Percentiles rank a stretch among this genome's conserved stretches.
phyloP scores from a whole-genome alignment of 2,797 vertebrate genomes.

The Artibeus jamaicensis region DNA sequence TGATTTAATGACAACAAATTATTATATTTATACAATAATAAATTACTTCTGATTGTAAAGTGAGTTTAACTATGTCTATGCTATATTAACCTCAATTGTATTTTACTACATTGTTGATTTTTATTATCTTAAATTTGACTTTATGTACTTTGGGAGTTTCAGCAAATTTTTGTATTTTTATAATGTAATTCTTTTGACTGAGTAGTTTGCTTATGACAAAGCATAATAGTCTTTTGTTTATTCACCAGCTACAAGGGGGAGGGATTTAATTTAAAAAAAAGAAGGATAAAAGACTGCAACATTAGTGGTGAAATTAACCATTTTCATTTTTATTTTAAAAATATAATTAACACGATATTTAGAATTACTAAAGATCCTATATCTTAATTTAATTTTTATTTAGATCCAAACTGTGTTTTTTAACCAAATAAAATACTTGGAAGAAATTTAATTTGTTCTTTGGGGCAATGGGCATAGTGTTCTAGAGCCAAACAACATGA shows the following conservation, averaged over 20 bases:
- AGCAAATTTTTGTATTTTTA: neutral
- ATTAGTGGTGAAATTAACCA: neutral
- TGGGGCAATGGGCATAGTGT: neutral
- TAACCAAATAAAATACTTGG: neutral
- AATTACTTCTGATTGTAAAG: conserved; percentile 56
- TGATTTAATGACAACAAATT: conserved; percentile 56
- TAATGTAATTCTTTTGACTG: neutral
- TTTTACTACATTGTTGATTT: conserved; percentile 44
- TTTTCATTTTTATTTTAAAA: neutral
- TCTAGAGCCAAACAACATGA: neutral
- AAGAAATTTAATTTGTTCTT: neutral
- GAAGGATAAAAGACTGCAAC: neutral
- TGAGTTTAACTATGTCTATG: neutral
- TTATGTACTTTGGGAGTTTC: neutral
- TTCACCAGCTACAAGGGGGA: neutral
- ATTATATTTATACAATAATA: conserved; percentile 32
- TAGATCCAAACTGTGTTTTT: neutral
- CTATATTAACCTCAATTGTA: conserved; percentile 7
- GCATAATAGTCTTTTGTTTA: neutral
- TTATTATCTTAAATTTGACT: conserved; percentile 6
- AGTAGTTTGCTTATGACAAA: neutral
- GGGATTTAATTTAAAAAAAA: neutral
- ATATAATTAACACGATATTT: neutral
- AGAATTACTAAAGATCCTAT: neutral
- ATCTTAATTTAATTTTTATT: neutral